Evolutionary conservation across 2,113 vertebrate genomes (phyloP), one percentile per base, ranked within the genome.

Genomic region (Emydocephalus ijimae): DNA sequence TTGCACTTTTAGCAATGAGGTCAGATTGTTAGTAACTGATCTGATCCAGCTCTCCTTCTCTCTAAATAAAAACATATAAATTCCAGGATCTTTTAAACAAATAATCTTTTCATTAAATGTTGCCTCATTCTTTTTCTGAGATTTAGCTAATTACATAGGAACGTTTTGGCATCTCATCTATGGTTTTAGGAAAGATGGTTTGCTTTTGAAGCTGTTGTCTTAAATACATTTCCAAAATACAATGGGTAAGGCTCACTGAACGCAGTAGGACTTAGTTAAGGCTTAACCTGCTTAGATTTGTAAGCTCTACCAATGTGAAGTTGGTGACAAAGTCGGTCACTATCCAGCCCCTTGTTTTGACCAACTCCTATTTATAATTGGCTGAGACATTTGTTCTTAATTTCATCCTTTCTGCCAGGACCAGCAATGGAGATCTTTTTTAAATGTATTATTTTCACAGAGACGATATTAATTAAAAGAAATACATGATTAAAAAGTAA

Each of bases 401-500:
- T 96, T 94, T 96, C 94, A 91, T 95, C 94, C 94, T 96, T 89
- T 94, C 96, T 95, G 95, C 95, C 96, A 95, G 94, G 95, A 96
- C 97, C 96, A 93, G 96, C 96, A 89, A 81, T 92, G 94, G 94
- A 95, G 95, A 48, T 24, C n/a, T 54, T 23, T 23, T 39, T 96
- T 1, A 69, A 97, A 97, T 97, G 96, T 97, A 96, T 98, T 97
- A 98, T 97, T 97, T 97, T 97, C 97, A 92, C 93, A 89, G 96
- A 97, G 97, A 96, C 97, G 97, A 98, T 98, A 98, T 98, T 98
- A 98, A 98, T 98, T 98, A 98, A 98, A 98, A 98, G 97, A 98
- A 98, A 98, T 98, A 98, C 97, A 98, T 98, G 98, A 98, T 98
- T 98, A 98, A 98, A 98, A 98, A 99, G 99, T 99, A 98, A 99